Evolutionary conservation across 1,140 invertebrate species (phyloP).

Genomic region (Mycetomoellerius zeteki): DNA sequence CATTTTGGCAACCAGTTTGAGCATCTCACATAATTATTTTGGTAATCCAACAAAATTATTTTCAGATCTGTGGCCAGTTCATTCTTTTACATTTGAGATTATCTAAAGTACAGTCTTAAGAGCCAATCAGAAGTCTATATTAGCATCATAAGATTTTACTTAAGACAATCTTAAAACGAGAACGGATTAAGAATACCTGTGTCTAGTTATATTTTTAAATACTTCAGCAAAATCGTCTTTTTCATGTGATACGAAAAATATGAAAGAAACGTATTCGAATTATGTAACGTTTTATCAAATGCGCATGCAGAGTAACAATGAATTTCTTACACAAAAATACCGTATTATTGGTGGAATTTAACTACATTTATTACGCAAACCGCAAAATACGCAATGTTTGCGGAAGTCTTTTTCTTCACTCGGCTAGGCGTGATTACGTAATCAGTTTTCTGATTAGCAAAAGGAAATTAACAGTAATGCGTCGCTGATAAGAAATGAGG

Average conservation of each 20-base stretch:
- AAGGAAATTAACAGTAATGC: conserved; percentile 24
- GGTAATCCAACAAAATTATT: no score
- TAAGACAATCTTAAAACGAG: no score
- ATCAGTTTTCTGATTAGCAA: conserved; percentile 40
- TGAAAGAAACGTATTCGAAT: not conserved
- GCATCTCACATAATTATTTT: no score
- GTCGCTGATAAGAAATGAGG: conserved; percentile 28
- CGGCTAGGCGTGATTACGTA: conserved; percentile 13
- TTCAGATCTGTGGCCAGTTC: no score
- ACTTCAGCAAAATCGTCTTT: no score
- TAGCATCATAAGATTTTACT: no score
- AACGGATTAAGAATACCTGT: no score
- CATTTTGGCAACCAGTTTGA: no score
- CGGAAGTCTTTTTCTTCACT: conserved; percentile 11
- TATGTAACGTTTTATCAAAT: not conserved
- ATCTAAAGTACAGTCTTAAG: no score
- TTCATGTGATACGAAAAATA: not conserved
- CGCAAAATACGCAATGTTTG: not conserved
- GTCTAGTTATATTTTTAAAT: no score
- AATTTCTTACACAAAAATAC: not conserved
- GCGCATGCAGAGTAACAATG: not conserved
- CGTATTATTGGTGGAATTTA: not conserved
- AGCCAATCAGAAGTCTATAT: no score
- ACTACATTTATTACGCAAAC: not conserved
- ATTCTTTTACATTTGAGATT: no score